Conservation (phyloP, 2,113 vertebrate genomes). For the Macaca nemestrina region DNA sequence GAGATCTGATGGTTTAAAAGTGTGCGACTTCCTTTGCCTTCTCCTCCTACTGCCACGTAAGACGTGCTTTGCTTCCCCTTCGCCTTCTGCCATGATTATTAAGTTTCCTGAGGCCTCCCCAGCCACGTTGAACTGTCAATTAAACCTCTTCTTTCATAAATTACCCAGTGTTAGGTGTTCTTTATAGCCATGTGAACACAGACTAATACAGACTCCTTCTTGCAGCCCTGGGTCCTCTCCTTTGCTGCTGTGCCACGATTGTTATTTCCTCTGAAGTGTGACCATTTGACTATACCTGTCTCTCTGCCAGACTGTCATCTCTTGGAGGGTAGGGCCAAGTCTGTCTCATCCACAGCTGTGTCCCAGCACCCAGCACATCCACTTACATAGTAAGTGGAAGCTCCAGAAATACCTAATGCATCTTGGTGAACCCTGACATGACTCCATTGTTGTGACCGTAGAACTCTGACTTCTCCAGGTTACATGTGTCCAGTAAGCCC, state of each 20-base stretch:
- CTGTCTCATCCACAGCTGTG: neutral
- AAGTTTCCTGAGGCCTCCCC: too few species aligned
- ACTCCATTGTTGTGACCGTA: rapidly evolving
- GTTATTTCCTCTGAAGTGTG: neutral
- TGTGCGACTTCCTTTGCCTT: too few species aligned
- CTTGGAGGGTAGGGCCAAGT: neutral
- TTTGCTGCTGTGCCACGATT: neutral
- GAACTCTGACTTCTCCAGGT: neutral
- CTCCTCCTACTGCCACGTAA: too few species aligned
- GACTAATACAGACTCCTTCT: neutral
- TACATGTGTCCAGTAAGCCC: neutral
- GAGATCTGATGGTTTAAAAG: too few species aligned
- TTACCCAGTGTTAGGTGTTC: too few species aligned
- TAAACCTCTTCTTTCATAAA: too few species aligned
- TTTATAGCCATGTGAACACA: too few species aligned
- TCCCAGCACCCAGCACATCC: neutral
- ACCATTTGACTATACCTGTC: neutral
- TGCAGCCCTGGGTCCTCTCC: rapidly evolving
- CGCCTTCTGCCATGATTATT: too few species aligned
- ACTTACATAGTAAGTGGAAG: too few species aligned
- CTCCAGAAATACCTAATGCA: neutral
- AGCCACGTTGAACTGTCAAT: too few species aligned
- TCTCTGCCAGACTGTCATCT: neutral
- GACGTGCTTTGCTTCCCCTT: too few species aligned
- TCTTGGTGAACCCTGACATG: neutral